Evolutionary conservation across 2,888 invertebrate species (phyloP).

Genomic region (Cryptocephalus primarius): DNA sequence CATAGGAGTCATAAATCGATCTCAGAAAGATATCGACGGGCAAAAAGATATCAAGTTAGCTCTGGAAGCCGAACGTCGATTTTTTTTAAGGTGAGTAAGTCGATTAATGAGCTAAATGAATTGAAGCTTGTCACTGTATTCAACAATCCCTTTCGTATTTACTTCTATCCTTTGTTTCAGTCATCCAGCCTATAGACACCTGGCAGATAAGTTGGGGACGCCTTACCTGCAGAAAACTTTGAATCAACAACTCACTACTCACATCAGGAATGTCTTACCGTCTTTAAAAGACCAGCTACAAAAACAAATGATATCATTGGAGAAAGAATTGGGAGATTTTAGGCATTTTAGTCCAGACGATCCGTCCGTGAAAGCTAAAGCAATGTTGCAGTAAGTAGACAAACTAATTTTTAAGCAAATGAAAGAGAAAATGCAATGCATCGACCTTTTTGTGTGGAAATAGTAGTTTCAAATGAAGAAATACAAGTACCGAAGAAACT

Average conservation of each 20-base stretch:
- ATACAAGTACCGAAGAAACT: neutral
- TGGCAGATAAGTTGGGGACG: conserved; percentile 96
- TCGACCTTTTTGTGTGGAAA: neutral
- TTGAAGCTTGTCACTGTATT: too few relatives aligned
- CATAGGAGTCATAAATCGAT: conserved; percentile 97
- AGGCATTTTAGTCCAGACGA: conserved; percentile 98
- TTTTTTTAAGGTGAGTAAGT: conserved; percentile 68
- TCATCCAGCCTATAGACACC: conserved; percentile 92
- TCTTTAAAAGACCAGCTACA: conserved; percentile 90
- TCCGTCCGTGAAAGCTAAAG: conserved; percentile 97
- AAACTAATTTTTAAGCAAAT: neutral
- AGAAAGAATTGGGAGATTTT: conserved; percentile 98
- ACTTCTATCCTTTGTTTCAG: conserved; percentile 28
- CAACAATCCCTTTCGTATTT: too few relatives aligned
- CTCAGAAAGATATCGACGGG: conserved; percentile 98
- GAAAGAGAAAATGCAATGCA: neutral
- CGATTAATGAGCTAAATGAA: too few relatives aligned
- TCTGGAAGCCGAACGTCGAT: conserved; percentile 90
- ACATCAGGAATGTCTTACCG: conserved; percentile 95
- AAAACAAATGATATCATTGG: conserved; percentile 86
- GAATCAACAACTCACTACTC: conserved; percentile 98
- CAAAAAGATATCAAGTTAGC: conserved; percentile 93
- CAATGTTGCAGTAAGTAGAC: conserved; percentile 92
- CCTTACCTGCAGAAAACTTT: conserved; percentile 92
- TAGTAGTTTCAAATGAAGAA: neutral